These are phyloP conservation scores for Leptobrachium ailaonicum DNA, from an alignment of 2,113 vertebrate species.

Conservation along the genomic window DNA sequence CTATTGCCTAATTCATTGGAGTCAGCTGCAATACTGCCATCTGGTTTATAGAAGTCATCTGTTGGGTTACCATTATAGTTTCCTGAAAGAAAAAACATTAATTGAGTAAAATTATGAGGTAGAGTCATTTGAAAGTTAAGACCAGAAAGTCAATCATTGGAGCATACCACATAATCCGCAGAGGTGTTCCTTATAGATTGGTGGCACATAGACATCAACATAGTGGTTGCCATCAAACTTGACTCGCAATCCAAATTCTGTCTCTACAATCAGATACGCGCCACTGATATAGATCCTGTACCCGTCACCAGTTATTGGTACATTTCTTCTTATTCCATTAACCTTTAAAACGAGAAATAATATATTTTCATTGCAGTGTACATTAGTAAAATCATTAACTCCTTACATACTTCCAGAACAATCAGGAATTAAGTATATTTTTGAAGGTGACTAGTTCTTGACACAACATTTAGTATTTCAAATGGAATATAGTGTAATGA, in stretches of 20 bases:
- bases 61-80: slow-evolving; percentile 76
- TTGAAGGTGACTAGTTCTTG: no score
- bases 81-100: slow-evolving; percentile 61
- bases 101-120: neutral
- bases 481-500: no score
- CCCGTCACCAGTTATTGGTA: neutral
- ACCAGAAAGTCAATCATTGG: neutral
- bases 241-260: slow-evolving; percentile 77
- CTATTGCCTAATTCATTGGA: slow-evolving; percentile 81
- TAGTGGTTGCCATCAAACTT: slow-evolving; percentile 86
- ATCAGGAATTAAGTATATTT: no score
- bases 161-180: slow-evolving; percentile 87
- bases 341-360: slow-evolving; percentile 4
- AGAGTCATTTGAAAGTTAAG: neutral
- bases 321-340: slow-evolving; percentile 30
- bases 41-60: slow-evolving; percentile 81
- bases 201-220: slow-evolving; percentile 76
- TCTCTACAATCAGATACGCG: slow-evolving; percentile 78
- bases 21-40: slow-evolving; percentile 65
- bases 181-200: slow-evolving; percentile 69
- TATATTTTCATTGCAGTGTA: neutral
- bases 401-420: no score
- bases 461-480: no score
- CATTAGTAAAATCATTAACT: neutral
- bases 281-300: slow-evolving; percentile 72